Percentiles rank a stretch among this genome's conserved stretches.
Conservation (phyloP, 2,797 vertebrate genomes). For the Lacerta viridis region DNA sequence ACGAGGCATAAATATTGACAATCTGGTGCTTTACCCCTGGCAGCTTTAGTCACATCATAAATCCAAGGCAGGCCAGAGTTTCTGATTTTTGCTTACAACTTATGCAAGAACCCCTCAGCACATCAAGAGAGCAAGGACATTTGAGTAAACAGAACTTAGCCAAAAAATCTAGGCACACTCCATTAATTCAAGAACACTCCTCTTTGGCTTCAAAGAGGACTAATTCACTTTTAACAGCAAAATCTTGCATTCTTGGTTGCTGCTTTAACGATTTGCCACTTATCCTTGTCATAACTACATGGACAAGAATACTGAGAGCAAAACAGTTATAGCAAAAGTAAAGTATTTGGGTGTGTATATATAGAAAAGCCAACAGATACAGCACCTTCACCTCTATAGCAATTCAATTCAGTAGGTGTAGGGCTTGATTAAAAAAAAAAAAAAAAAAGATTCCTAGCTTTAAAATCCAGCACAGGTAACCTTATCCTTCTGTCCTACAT, state of each 20-base stretch:
- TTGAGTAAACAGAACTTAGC: conserved; percentile 82
- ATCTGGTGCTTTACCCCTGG: conserved; percentile 68
- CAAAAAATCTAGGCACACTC: conserved; percentile 79
- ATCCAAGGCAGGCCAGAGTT: conserved; percentile 75
- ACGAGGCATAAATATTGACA: conserved; percentile 76
- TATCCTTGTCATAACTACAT: conserved; percentile 83
- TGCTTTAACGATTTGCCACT: conserved; percentile 82
- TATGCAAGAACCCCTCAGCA: conserved; percentile 75
- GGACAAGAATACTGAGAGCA: conserved; percentile 57
- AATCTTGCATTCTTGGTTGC: conserved; percentile 68
- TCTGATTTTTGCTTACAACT: conserved; percentile 77
- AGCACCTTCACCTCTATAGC: conserved; percentile 23
- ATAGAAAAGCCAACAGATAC: conserved; percentile 22
- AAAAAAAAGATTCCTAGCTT: conserved; percentile 32
- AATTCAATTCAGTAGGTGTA: conserved; percentile 33
- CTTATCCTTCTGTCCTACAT: neutral
- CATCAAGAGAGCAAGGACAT: conserved; percentile 69
- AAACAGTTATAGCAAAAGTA: conserved; percentile 36
- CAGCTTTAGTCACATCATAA: conserved; percentile 81
- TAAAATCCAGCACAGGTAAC: conserved; percentile 48
- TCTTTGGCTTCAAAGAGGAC: conserved; percentile 80
- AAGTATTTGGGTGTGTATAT: neutral
- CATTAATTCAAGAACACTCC: conserved; percentile 84
- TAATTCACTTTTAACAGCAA: conserved; percentile 62
- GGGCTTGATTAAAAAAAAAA: conserved; percentile 2